These are phyloP conservation scores for Drosophila oshimai DNA, from an alignment of 1,140 invertebrate genomes.

Conservation along the genomic window DNA sequence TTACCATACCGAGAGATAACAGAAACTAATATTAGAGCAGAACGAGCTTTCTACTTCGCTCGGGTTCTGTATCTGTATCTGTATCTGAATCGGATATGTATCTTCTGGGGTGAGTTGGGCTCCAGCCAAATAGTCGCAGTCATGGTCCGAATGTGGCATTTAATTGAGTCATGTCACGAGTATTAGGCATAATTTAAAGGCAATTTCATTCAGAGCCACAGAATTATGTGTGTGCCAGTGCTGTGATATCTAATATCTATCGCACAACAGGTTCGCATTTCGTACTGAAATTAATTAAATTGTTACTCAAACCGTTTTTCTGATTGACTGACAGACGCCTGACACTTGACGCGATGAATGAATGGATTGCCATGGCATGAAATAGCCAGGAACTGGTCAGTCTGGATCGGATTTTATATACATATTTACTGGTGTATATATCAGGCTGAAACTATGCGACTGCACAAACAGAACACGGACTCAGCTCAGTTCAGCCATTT, in stretches of 20 bases:
- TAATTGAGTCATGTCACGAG: slow-evolving; percentile 56
- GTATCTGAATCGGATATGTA: slow-evolving; percentile 3
- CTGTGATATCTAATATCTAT: slow-evolving; percentile 49
- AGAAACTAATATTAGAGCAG: slow-evolving; percentile 25
- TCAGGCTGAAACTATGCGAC: slow-evolving; percentile 47
- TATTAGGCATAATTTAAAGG: slow-evolving; percentile 72
- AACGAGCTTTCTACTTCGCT: slow-evolving; percentile 20
- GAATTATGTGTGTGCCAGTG: slow-evolving; percentile 6
- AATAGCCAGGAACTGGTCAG: slow-evolving; percentile 34
- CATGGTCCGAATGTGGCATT: slow-evolving; percentile 33
- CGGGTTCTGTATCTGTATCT: background rate
- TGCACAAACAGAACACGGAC: slow-evolving; percentile 58
- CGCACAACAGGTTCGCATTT: slow-evolving; percentile 68
- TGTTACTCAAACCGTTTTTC: slow-evolving; percentile 63
- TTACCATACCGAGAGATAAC: slow-evolving; percentile 31
- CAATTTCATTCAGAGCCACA: slow-evolving; percentile 38
- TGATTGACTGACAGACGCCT: slow-evolving; percentile 52
- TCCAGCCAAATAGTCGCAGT: slow-evolving; percentile 2
- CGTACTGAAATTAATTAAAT: slow-evolving; percentile 75
- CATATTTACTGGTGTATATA: background rate
- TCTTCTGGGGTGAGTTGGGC: background rate
- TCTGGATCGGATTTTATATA: slow-evolving; percentile 9
- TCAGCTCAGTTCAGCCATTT: slow-evolving; percentile 22
- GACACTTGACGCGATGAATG: slow-evolving; percentile 54
- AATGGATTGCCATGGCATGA: slow-evolving; percentile 37